Evolutionary conservation across 2,888 invertebrate genomes (phyloP).

Genomic region (Hirtodrosophila cameraria): DNA sequence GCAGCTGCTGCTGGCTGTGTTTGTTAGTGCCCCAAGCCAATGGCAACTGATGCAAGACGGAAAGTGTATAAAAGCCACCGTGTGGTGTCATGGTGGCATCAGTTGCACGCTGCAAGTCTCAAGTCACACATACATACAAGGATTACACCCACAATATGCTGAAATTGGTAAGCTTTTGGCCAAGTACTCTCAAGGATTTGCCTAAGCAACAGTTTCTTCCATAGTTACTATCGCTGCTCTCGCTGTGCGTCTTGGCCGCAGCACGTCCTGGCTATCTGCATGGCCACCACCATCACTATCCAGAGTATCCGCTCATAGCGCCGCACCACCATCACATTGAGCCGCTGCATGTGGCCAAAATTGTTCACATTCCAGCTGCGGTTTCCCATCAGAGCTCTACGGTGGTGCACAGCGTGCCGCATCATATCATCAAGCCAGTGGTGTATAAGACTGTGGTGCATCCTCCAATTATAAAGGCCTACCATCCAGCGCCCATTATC

Average conservation of each 20-base stretch:
- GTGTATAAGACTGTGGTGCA: conserved; percentile 82
- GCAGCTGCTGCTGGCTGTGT: conserved; percentile 33
- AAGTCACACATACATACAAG: conserved; percentile 23
- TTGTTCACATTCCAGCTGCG: conserved; percentile 81
- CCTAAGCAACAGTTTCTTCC: background rate
- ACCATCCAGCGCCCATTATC: conserved; percentile 80
- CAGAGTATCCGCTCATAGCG: conserved; percentile 55
- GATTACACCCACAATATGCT: conserved; percentile 59
- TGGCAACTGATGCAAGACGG: conserved; percentile 52
- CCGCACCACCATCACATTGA: conserved; percentile 66
- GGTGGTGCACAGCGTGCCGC: conserved; percentile 80
- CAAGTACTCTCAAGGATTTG: background rate
- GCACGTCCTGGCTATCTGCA: conserved; percentile 83
- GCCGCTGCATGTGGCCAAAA: conserved; percentile 79
- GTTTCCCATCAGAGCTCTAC: conserved; percentile 83
- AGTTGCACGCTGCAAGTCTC: conserved; percentile 72
- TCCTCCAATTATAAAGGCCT: conserved; percentile 78
- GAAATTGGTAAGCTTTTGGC: conserved; percentile 64
- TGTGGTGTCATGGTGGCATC: conserved; percentile 71
- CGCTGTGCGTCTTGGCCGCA: conserved; percentile 56
- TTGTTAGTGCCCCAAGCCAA: conserved; percentile 31
- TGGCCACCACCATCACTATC: conserved; percentile 77
- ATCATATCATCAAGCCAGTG: conserved; percentile 81
- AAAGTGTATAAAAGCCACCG: conserved; percentile 80
- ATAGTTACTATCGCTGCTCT: conserved; percentile 59